Base-by-base conservation (phyloP, 2,888 invertebrate genomes). In the Cephus pygmeus region DNA sequence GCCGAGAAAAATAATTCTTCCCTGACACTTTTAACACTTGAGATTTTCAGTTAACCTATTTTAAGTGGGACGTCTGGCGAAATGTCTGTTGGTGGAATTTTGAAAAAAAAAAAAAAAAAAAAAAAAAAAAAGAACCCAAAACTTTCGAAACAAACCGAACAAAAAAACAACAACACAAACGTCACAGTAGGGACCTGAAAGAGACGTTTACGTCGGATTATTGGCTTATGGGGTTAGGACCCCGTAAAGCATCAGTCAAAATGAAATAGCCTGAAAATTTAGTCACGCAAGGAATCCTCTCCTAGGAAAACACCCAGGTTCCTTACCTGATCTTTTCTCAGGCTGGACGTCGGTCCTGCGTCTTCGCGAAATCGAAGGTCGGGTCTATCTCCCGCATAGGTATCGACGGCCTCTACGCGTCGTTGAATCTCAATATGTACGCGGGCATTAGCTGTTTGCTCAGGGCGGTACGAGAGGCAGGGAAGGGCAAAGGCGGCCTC, bases 191-290 rank as follows among this genome's bases (percentile, higher is more conserved):
- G 56, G 56, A 56, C 56, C 56, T 56, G 56, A 56, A 56, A 79
- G 75, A 82, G 80, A 80, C 82, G 81, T 85, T 82, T 79, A 81
- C 81, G 77, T 80, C 82, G 87, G 88, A 87, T 88, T 88, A 87
- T 79, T 79, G 83, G 84, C 84, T 87, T 86, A 85, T 79, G 80
- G 81, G 77, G 75, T 77, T 76, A 73, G 75, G 73, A 23, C 56
- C 23, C 56, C 23, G 6, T 23, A 23, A 56, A 6, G 35, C 56
- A 56, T 56, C 56, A 23, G 56, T 56, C 56, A 56, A 56, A 56
- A 9, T 9, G 56, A 56, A 56, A 56, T 56, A 9, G 9, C 56
- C 56, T 15, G 56, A 56, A 56, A 56, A 56, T 56, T 23, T 56
- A 56, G 56, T 56, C 56, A 56, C 56, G 23, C 56, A 23, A 56